phyloP scores from a whole-genome alignment of 2,888 invertebrate species.

The Sphaerophoria rueppellii region DNA sequence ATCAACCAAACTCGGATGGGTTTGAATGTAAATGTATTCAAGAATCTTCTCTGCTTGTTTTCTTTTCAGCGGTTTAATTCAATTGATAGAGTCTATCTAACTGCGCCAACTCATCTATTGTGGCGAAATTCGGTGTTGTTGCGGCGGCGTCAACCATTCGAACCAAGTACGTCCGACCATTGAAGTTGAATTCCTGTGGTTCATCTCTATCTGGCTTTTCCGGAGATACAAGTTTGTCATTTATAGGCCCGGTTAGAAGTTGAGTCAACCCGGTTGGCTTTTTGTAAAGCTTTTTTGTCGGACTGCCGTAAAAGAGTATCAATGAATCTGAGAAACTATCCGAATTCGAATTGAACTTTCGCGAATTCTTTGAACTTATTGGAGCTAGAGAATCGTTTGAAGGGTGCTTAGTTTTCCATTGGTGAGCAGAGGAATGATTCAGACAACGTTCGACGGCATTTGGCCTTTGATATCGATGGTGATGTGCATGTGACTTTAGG shows the following conservation, averaged over 20 bases:
- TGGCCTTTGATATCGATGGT: not conserved
- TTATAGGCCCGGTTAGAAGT: constrained; percentile 77
- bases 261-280: constrained; percentile 78
- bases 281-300: constrained; percentile 48
- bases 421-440: constrained; percentile 78
- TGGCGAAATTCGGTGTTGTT: constrained; percentile 84
- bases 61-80: constrained; percentile 86
- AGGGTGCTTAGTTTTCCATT: constrained; percentile 63
- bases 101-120: constrained; percentile 84
- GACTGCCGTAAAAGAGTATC: constrained; percentile 77
- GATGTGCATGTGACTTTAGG: not conserved
- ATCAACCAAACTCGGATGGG: constrained; percentile 84
- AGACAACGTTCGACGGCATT: constrained; percentile 73
- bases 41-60: constrained; percentile 86
- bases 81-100: constrained; percentile 85
- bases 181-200: constrained; percentile 75
- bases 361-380: constrained; percentile 73
- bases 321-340: constrained; percentile 75
- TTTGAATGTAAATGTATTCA: constrained; percentile 87
- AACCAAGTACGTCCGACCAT: constrained; percentile 78
- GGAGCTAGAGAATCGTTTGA: constrained; percentile 75
- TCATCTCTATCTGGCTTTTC: constrained; percentile 18
- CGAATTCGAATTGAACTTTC: constrained; percentile 75
- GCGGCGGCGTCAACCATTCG: constrained; percentile 84
- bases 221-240: constrained; percentile 34